Evolutionary conservation across 2,797 vertebrate genomes (phyloP).

Genomic region (Centroberyx gerrardi): DNA sequence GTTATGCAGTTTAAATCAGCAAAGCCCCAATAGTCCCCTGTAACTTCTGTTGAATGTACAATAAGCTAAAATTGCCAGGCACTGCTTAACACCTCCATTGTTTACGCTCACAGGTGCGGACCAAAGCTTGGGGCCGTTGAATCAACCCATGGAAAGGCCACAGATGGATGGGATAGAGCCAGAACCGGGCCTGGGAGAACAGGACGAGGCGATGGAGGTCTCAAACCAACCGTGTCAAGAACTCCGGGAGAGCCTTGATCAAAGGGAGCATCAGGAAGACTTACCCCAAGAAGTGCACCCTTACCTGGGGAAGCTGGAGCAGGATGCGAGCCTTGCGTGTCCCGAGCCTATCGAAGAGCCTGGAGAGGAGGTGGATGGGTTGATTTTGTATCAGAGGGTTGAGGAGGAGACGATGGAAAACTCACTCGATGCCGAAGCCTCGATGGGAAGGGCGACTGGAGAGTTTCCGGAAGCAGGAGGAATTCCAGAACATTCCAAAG

Average conservation of each 20-base stretch:
- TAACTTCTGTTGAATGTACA: not conserved
- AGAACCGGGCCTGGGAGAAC: conserved; percentile 33
- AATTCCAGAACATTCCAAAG: conserved; percentile 40
- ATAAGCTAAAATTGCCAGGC: not conserved
- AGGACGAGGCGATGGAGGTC: conserved; percentile 50
- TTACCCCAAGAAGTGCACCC: conserved; percentile 33
- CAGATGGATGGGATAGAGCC: conserved; percentile 52
- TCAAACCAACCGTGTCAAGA: conserved; percentile 47
- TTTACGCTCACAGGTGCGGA: conserved; percentile 34
- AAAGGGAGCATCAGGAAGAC: conserved; percentile 31
- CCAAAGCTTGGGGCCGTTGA: conserved; percentile 47
- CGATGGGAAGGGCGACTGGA: conserved; percentile 44
- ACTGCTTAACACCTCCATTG: not conserved
- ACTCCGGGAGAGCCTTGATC: conserved; percentile 54
- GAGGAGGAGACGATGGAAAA: conserved; percentile 56
- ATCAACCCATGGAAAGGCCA: conserved; percentile 38
- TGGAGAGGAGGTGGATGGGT: conserved; percentile 56
- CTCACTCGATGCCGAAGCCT: conserved; percentile 48
- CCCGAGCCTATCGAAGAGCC: conserved; percentile 66
- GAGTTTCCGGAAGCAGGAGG: conserved; percentile 44
- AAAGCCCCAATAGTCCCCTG: not conserved
- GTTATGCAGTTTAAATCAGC: not conserved
- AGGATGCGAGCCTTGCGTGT: conserved; percentile 49
- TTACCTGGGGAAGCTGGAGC: conserved; percentile 63
- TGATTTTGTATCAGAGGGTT: conserved; percentile 71